Evolutionary conservation across 1,140 invertebrate genomes (phyloP), one percentile per base, ranked within the genome.

Genomic region (Drosophila punjabiensis): DNA sequence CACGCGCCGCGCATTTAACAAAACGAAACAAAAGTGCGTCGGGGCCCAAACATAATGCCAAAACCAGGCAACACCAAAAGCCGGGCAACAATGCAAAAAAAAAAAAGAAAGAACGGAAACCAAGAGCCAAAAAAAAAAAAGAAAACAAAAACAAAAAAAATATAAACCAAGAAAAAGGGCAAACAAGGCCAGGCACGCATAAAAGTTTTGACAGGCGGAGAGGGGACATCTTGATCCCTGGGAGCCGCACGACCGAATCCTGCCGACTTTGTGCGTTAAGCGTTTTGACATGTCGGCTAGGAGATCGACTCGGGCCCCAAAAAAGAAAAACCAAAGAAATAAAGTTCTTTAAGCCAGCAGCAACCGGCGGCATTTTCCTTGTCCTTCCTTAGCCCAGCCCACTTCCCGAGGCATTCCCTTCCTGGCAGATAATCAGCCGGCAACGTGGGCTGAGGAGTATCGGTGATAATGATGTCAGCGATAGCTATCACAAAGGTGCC

Each of bases 1-100:
- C 87, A 91, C 87, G 88, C 88, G 88, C 88, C 83, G 78, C 88
- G 87, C 87, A 91, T 91, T 91, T 87, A 91, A 83, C 88, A 91
- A 91, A 88, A 89, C 85, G 73, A 76, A 89, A 79, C 79, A 64
- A 63, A 76, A 76, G 75, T 66, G 74, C 68, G 79, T 60, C 53
- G 37, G 45, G 52, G 61, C 37, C 48, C 35, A 70, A 78, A 82
- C 66, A 81, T 79, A 84, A 85, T 76, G 77, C 76, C 71, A 79
- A 69, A 86, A 74, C 50, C 65, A 79, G 60, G 66, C 62, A 56
- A 56, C 55, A 76, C 55, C 55, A 39, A 39, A 58, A 58, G 35
- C 55, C 20, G 53, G 53, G 53, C 35, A 45, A 60, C 52, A 76
- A 70, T 76, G 48, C 52, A 37, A 24, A 37, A 56, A 56, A 56